phyloP scores from a whole-genome alignment of 2,113 vertebrate genomes.

The Eretmochelys imbricata region DNA sequence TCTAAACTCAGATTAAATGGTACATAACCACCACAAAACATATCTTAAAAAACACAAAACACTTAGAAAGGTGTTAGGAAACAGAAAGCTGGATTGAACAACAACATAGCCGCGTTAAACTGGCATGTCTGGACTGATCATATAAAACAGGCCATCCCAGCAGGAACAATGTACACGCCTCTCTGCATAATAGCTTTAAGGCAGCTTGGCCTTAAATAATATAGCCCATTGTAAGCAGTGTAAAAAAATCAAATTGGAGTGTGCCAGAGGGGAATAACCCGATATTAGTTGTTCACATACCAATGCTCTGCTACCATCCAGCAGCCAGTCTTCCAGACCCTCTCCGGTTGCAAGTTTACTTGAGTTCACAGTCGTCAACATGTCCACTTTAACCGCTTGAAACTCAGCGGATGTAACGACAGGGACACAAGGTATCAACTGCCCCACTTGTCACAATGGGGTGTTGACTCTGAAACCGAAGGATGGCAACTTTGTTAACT shows the following conservation, averaged over 20 bases:
- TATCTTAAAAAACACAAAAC: slow-evolving; percentile 38
- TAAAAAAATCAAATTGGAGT: slow-evolving; percentile 39
- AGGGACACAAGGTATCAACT: neutral
- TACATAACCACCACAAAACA: slow-evolving; percentile 45
- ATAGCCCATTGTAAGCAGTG: slow-evolving; percentile 1
- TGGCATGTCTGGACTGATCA: neutral
- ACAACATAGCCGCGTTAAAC: slow-evolving; percentile 48
- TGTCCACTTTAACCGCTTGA: neutral
- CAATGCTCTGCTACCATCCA: slow-evolving; percentile 50
- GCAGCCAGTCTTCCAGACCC: slow-evolving; percentile 39
- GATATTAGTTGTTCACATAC: slow-evolving; percentile 64
- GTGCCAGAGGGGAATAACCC: slow-evolving; percentile 24
- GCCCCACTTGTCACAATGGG: neutral
- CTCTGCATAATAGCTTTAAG: neutral
- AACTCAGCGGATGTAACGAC: neutral
- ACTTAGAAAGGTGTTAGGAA: slow-evolving; percentile 57
- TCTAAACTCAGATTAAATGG: slow-evolving; percentile 50
- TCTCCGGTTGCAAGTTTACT: slow-evolving; percentile 62
- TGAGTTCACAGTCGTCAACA: slow-evolving; percentile 17
- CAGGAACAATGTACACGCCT: accelerated
- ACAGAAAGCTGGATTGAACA: slow-evolving; percentile 39
- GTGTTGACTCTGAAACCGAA: neutral
- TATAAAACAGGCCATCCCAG: neutral
- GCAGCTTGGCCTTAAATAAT: neutral
- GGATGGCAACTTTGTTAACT: neutral